phyloP scores from a whole-genome alignment of 1,140 invertebrate genomes.

The Saccostrea cuccullata region DNA sequence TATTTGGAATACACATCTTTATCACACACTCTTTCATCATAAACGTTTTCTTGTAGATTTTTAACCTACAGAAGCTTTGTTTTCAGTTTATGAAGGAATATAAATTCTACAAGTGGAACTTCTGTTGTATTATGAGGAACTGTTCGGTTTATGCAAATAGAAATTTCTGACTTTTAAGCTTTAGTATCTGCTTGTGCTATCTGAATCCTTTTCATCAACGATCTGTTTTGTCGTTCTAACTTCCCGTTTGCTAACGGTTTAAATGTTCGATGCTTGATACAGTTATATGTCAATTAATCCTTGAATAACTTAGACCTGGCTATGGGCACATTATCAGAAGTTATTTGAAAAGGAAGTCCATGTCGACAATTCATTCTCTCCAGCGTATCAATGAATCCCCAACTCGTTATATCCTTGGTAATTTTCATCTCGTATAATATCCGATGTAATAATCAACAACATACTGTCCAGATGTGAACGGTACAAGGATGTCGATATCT shows the following conservation, averaged over 20 bases:
- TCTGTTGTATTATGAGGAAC: constrained; percentile 59
- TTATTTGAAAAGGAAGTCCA: constrained; percentile 52
- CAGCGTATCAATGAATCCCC: constrained; percentile 42
- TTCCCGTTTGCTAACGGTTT: constrained; percentile 60
- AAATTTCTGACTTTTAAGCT: constrained; percentile 56
- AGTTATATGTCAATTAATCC: constrained; percentile 36
- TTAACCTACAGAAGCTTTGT: constrained; percentile 54
- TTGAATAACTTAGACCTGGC: constrained; percentile 50
- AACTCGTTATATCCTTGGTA: constrained; percentile 49
- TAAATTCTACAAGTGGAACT: constrained; percentile 49
- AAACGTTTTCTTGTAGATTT: neutral
- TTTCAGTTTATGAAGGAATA: constrained; percentile 53
- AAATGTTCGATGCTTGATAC: constrained; percentile 35
- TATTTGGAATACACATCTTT: constrained; percentile 34
- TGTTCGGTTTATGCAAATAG: constrained; percentile 53
- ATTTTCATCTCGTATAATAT: constrained; percentile 56
- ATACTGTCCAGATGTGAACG: constrained; percentile 56
- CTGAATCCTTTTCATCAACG: constrained; percentile 57
- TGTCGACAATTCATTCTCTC: constrained; percentile 52
- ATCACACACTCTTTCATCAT: constrained; percentile 17
- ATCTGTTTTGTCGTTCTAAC: constrained; percentile 59
- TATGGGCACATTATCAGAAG: constrained; percentile 56
- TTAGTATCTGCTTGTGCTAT: constrained; percentile 54
- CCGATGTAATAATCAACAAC: constrained; percentile 58
- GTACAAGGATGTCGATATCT: constrained; percentile 57